Evolutionary conservation across 2,113 vertebrate species (phyloP).

Genomic region (Peromyscus californicus): DNA sequence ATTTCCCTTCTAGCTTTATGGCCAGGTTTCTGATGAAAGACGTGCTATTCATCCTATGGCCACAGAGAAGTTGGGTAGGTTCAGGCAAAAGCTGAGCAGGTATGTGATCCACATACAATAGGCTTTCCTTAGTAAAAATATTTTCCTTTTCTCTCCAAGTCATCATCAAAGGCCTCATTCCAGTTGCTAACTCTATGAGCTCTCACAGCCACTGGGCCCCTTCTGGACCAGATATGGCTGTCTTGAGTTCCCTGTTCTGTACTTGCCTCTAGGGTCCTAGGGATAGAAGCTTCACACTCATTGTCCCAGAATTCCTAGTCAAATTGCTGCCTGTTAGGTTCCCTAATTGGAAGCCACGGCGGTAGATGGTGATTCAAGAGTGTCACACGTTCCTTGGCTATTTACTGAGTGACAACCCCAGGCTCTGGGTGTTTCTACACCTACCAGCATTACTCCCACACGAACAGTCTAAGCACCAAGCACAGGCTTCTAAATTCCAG

Average conservation of each 20-base stretch:
- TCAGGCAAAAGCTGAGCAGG: not conserved
- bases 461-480: not conserved
- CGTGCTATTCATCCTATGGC: not conserved
- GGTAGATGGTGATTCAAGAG: not conserved
- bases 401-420: not conserved
- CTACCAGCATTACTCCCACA: not conserved
- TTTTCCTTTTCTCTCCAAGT: not conserved
- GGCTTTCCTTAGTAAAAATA: not conserved
- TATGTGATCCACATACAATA: not conserved
- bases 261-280: not conserved
- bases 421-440: not conserved
- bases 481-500: not conserved
- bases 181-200: not conserved
- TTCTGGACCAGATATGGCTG: not conserved
- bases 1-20: not conserved
- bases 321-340: not conserved
- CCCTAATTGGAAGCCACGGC: not conserved
- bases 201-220: not conserved
- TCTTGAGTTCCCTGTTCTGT: not conserved
- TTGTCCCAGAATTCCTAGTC: not conserved
- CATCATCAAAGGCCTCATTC: not conserved
- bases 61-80: not conserved
- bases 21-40: not conserved
- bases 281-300: no score
- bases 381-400: not conserved